A percentile compares a stretch with the other conserved stretches of the same genome.
Evolutionary conservation across 2,113 vertebrate genomes (phyloP).

Genomic region (Junco hyemalis): DNA sequence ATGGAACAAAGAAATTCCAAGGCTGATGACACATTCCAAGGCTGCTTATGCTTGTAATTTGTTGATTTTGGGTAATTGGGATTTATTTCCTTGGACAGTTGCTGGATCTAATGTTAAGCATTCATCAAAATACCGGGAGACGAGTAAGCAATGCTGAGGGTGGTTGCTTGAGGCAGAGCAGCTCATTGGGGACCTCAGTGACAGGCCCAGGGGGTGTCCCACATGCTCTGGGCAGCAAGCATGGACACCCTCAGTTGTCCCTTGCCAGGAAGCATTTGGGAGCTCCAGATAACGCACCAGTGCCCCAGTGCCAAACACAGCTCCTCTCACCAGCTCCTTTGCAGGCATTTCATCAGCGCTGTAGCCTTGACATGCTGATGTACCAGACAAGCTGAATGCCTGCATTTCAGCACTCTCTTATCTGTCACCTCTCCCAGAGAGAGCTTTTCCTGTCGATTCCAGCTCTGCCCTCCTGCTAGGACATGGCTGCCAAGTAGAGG

Average conservation of each 20-base stretch:
- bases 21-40: background rate
- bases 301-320: background rate
- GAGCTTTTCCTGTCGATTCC: background rate
- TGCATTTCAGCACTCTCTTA: slow-evolving; percentile 30
- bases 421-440: background rate
- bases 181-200: accelerated
- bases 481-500: background rate
- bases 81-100: background rate
- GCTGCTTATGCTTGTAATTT: background rate
- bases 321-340: background rate
- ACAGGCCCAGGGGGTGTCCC: accelerated
- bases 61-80: background rate
- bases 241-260: accelerated
- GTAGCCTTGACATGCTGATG: background rate
- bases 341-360: background rate
- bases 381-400: slow-evolving; percentile 24
- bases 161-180: accelerated
- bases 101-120: background rate
- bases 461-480: background rate
- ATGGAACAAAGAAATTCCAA: background rate
- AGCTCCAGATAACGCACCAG: background rate
- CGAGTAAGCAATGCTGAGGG: accelerated
- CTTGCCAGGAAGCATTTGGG: accelerated
- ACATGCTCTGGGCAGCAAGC: background rate
- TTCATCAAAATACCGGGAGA: background rate